Evolutionary conservation across 2,797 vertebrate species (phyloP).

Genomic region (Lacerta agilis): DNA sequence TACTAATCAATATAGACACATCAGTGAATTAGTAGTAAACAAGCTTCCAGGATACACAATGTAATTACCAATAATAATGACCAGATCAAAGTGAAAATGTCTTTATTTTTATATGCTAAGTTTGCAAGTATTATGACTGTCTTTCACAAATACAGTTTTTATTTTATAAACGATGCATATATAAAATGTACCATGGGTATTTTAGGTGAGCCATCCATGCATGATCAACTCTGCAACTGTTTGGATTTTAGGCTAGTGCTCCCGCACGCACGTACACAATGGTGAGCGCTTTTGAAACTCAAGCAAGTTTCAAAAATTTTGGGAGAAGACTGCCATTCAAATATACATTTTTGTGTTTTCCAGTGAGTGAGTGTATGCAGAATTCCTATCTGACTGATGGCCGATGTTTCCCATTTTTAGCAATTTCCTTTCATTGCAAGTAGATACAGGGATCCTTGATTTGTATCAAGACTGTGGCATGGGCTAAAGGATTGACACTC

Average conservation of each 20-base stretch:
- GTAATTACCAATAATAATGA: conserved; percentile 69
- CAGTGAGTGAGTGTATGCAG: not conserved
- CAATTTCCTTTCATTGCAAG: not conserved
- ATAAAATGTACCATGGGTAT: not conserved
- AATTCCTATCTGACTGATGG: not conserved
- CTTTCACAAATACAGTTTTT: not conserved
- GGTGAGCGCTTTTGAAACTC: not conserved
- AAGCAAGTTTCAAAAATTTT: not conserved
- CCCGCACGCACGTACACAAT: no score
- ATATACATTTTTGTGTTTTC: not conserved
- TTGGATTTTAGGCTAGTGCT: not conserved
- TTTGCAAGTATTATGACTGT: conserved; percentile 34
- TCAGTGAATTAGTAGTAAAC: conserved; percentile 86
- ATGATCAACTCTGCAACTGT: not conserved
- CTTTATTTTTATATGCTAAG: conserved; percentile 26
- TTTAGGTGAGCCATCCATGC: not conserved
- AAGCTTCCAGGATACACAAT: conserved; percentile 92
- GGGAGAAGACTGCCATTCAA: not conserved
- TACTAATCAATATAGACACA: conserved; percentile 82
- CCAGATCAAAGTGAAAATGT: not conserved
- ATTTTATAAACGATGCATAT: not conserved
- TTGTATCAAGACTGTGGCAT: no score
- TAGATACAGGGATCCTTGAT: no score
- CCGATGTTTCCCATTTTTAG: not conserved
- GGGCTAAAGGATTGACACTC: no score